Evolutionary conservation across 2,888 invertebrate species (phyloP).

Genomic region (Drosophila infuscata): DNA sequence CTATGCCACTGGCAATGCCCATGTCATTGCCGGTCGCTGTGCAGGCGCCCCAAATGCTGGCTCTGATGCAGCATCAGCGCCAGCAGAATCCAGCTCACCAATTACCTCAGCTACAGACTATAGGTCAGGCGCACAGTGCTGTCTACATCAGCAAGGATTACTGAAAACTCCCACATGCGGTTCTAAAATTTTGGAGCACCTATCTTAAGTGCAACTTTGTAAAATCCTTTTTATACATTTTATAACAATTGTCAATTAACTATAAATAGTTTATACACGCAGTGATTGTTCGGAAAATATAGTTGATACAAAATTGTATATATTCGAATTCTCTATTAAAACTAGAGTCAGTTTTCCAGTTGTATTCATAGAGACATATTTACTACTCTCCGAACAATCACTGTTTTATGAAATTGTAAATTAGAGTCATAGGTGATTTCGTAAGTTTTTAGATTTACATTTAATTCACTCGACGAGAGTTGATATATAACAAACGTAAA

Average conservation of each 20-base stretch:
- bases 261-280: conserved; percentile 17
- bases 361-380: not conserved
- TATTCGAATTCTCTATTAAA: not conserved
- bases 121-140: conserved; percentile 47
- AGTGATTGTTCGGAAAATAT: not conserved
- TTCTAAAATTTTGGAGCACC: conserved; percentile 47
- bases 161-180: conserved; percentile 16
- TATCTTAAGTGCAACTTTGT: conserved; percentile 59
- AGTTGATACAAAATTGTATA: not conserved
- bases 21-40: conserved; percentile 62
- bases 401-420: conserved; percentile 8
- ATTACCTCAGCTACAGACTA: conserved; percentile 42
- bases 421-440: not conserved
- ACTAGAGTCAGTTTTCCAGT: not conserved
- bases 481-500: not conserved
- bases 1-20: conserved; percentile 59
- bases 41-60: conserved; percentile 68
- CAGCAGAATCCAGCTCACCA: conserved; percentile 40
- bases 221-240: conserved; percentile 41
- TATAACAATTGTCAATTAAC: conserved; percentile 40
- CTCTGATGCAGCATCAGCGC: conserved; percentile 61
- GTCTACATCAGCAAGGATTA: conserved; percentile 69
- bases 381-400: not conserved
- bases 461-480: not conserved
- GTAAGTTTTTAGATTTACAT: conserved; percentile 15